These are phyloP conservation scores for Trichacis sp. DNA, from an alignment of 2,888 invertebrate species.

Conservation along the genomic window DNA sequence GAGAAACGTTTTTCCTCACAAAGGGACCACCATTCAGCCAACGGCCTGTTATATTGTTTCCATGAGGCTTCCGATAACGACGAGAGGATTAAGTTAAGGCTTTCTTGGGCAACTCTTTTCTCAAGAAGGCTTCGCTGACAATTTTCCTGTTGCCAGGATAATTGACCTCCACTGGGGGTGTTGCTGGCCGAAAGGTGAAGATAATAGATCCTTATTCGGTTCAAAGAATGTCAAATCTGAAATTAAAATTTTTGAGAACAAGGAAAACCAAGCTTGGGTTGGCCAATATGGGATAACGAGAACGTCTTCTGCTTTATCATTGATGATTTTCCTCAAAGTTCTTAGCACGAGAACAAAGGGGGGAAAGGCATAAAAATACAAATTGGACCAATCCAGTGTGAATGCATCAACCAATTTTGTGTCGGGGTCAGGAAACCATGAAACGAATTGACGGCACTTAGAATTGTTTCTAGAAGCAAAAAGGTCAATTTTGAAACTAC, in stretches of 20 bases:
- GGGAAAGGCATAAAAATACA: slow-evolving; percentile 49
- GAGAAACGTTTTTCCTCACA: background rate
- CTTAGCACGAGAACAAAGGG: slow-evolving; percentile 19
- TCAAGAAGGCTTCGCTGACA: slow-evolving; percentile 46
- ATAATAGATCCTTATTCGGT: slow-evolving; percentile 33
- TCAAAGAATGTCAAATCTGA: slow-evolving; percentile 32
- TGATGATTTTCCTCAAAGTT: slow-evolving; percentile 36
- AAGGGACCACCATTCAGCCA: slow-evolving; percentile 16
- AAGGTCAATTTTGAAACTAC: slow-evolving; percentile 45
- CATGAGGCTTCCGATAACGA: slow-evolving; percentile 1
- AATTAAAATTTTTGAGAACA: slow-evolving; percentile 35
- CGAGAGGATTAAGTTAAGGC: slow-evolving; percentile 9
- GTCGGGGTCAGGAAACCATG: slow-evolving; percentile 48
- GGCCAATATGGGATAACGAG: slow-evolving; percentile 46
- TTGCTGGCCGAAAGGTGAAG: slow-evolving; percentile 39
- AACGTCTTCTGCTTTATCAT: slow-evolving; percentile 43
- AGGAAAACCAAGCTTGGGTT: slow-evolving; percentile 53
- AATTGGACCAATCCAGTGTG: slow-evolving; percentile 34
- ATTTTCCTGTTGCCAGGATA: slow-evolving; percentile 50
- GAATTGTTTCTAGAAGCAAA: slow-evolving; percentile 48
- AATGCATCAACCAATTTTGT: slow-evolving; percentile 47
- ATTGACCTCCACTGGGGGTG: slow-evolving; percentile 46
- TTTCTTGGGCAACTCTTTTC: slow-evolving; percentile 32
- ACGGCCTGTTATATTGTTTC: slow-evolving; percentile 16
- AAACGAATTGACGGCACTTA: slow-evolving; percentile 49